Percentiles rank a stretch among this genome's conserved stretches.
Evolutionary conservation across 2,113 vertebrate genomes (phyloP).

Genomic region (Pleuronectes platessa): DNA sequence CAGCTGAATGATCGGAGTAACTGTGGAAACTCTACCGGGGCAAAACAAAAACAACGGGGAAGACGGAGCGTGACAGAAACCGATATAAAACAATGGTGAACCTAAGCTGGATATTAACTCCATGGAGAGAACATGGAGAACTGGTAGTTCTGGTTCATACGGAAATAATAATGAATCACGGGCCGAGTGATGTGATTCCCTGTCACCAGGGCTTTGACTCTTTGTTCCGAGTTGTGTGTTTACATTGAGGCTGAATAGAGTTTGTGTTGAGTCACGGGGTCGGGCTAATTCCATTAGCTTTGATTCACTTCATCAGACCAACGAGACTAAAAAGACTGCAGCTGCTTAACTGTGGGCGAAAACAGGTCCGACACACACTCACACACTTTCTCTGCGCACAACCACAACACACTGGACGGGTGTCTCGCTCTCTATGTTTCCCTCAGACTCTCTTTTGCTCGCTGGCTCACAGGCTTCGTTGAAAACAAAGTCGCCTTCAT

Average conservation of each 20-base stretch:
- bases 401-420: constrained; percentile 30
- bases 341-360: constrained; percentile 38
- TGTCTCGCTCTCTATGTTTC: constrained; percentile 11
- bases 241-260: constrained; percentile 45
- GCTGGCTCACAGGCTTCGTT: constrained; percentile 1
- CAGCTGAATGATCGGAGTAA: not conserved
- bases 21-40: not conserved
- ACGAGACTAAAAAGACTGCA: constrained; percentile 55
- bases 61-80: not conserved
- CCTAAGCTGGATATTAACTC: not conserved
- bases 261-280: constrained; percentile 62
- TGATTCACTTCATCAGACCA: constrained; percentile 46
- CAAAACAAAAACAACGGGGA: not conserved
- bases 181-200: constrained; percentile 17
- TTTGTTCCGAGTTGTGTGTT: constrained; percentile 37
- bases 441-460: constrained; percentile 15
- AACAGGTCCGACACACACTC: constrained; percentile 53
- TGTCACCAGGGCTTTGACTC: constrained; percentile 33
- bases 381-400: constrained; percentile 25
- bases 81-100: not conserved
- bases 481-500: constrained; percentile 54
- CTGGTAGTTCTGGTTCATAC: constrained; percentile 49
- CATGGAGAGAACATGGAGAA: not conserved
- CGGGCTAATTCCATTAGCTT: constrained; percentile 37
- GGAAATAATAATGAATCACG: constrained; percentile 47